phyloP scores from a whole-genome alignment of 2,797 vertebrate genomes.

The Phyllotis vaccarum region DNA sequence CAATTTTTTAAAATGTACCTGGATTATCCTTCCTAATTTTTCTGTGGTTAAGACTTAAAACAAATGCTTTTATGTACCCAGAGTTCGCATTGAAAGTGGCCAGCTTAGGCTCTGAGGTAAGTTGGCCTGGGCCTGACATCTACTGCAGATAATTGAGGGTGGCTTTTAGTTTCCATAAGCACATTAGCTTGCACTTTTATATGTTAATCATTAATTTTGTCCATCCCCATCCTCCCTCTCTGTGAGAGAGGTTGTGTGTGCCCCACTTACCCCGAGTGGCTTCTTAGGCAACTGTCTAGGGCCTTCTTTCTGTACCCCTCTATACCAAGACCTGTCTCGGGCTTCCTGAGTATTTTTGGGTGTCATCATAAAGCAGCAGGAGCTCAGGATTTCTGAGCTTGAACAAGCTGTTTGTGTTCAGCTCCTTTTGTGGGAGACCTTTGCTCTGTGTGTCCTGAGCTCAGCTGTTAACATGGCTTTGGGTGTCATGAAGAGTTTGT shows the following conservation, averaged over 20 bases:
- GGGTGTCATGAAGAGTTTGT: neutral
- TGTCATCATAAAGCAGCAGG: neutral
- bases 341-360: neutral
- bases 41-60: slow-evolving; percentile 39
- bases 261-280: neutral
- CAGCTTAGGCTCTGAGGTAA: slow-evolving; percentile 37
- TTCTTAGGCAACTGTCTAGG: neutral
- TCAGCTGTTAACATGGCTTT: neutral
- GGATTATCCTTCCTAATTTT: slow-evolving; percentile 66
- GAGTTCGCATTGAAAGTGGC: neutral
- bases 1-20: neutral
- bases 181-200: slow-evolving; percentile 60
- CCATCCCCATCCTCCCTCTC: neutral
- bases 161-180: slow-evolving; percentile 66
- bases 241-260: neutral
- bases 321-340: neutral
- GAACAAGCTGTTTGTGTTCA: neutral
- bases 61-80: slow-evolving; percentile 52
- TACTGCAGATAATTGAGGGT: slow-evolving; percentile 31
- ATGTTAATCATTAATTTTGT: slow-evolving; percentile 59
- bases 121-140: neutral
- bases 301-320: slow-evolving; percentile 18
- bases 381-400: neutral
- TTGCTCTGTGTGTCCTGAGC: neutral
- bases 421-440: neutral